phyloP scores from a whole-genome alignment of 2,888 invertebrate genomes.

The Drosophila lutescens region DNA sequence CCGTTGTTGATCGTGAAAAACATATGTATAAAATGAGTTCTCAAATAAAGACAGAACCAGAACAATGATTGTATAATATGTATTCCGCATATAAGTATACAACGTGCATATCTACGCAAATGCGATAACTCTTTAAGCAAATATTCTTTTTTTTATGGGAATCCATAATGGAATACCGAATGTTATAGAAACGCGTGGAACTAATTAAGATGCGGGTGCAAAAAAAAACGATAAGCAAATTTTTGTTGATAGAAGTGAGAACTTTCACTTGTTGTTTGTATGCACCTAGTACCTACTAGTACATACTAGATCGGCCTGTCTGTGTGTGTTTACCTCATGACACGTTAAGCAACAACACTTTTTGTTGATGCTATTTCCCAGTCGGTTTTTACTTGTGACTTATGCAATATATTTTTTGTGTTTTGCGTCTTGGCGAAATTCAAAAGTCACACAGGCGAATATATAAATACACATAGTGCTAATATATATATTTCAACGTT shows the following conservation, averaged over 20 bases:
- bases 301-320: conserved; percentile 18
- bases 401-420: conserved; percentile 67
- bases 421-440: conserved; percentile 73
- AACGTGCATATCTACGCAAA: conserved; percentile 21
- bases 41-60: conserved; percentile 61
- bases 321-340: conserved; percentile 34
- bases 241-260: conserved; percentile 17
- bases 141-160: conserved; percentile 52
- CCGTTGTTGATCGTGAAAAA: conserved; percentile 27
- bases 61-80: conserved; percentile 25
- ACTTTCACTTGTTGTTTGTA: conserved; percentile 68
- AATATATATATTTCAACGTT: conserved; percentile 5
- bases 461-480: conserved; percentile 5
- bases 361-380: conserved; percentile 58
- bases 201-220: conserved; percentile 60
- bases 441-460: conserved; percentile 39
- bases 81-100: conserved; percentile 4
- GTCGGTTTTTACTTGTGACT: conserved; percentile 49
- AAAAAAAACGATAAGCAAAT: conserved; percentile 5
- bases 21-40: conserved; percentile 37
- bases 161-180: conserved; percentile 12
- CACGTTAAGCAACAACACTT: conserved; percentile 29
- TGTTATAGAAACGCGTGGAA: conserved; percentile 42
- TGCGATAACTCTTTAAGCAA: conserved; percentile 52
- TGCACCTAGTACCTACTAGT: conserved; percentile 14